Percentiles rank a stretch among this genome's conserved stretches.
These are phyloP conservation scores for Musca domestica DNA, from an alignment of 1,140 invertebrate genomes.

Conservation along the genomic window DNA sequence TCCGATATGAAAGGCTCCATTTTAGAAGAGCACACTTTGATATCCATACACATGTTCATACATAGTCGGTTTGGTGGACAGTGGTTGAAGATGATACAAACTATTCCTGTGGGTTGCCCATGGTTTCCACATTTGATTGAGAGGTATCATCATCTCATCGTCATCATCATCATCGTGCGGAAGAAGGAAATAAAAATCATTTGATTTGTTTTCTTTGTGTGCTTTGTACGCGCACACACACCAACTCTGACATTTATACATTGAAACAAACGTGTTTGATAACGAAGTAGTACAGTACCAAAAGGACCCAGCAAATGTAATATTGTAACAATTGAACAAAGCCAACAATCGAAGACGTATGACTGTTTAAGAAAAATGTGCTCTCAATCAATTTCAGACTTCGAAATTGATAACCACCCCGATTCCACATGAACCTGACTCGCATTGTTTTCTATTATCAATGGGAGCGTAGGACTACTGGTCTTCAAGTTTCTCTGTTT, in stretches of 20 bases:
- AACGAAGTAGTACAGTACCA: too few species aligned
- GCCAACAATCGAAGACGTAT: conserved; percentile 4
- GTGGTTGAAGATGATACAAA: background rate
- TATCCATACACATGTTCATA: background rate
- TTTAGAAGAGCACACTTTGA: background rate
- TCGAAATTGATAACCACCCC: conserved; percentile 10
- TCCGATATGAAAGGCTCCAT: background rate
- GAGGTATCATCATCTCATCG: background rate
- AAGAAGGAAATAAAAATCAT: conserved; percentile 1
- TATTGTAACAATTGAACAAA: conserved; percentile 7
- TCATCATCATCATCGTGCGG: background rate
- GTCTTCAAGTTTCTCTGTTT: background rate
- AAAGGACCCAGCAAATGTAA: background rate
- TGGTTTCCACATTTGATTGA: background rate
- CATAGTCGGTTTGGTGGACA: background rate
- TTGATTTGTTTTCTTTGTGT: background rate
- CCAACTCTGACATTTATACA: too few species aligned
- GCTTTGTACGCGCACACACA: background rate
- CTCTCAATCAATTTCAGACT: conserved; percentile 16
- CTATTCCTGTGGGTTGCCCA: background rate
- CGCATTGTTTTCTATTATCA: background rate
- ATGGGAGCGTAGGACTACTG: background rate
- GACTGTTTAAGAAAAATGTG: conserved; percentile 14
- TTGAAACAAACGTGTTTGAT: too few species aligned
- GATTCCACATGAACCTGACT: background rate